Evolutionary conservation across 2,888 invertebrate genomes (phyloP).

Genomic region (Mythimna impura): DNA sequence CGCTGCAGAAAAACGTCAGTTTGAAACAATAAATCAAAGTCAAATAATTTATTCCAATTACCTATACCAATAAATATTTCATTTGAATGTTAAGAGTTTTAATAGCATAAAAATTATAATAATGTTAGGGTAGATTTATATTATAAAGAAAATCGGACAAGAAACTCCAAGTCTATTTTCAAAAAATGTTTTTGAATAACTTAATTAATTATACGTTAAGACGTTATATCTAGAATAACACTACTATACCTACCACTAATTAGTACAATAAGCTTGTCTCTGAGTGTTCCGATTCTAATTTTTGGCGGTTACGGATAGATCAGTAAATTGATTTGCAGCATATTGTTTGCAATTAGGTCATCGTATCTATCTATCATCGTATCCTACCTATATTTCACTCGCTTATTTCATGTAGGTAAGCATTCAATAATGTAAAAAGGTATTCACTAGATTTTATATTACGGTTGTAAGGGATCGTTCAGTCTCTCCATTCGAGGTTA

Average conservation of each 20-base stretch:
- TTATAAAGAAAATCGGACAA: no score
- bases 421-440: slow-evolving; percentile 79
- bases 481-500: slow-evolving; percentile 81
- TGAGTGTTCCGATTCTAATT: background rate
- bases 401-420: slow-evolving; percentile 51
- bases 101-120: no score
- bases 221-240: background rate
- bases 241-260: background rate
- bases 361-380: background rate
- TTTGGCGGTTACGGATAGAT: background rate
- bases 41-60: background rate
- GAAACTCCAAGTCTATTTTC: no score
- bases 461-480: slow-evolving; percentile 80
- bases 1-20: background rate
- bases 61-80: no score
- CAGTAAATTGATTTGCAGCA: background rate
- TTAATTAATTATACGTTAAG: background rate
- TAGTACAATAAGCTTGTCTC: background rate
- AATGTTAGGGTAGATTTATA: no score
- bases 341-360: background rate
- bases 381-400: slow-evolving; percentile 18
- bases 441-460: slow-evolving; percentile 80
- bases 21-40: background rate
- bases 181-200: no score
- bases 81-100: no score